phyloP scores from a whole-genome alignment of 2,797 vertebrate species.

The Bryconaethiops microstoma region DNA sequence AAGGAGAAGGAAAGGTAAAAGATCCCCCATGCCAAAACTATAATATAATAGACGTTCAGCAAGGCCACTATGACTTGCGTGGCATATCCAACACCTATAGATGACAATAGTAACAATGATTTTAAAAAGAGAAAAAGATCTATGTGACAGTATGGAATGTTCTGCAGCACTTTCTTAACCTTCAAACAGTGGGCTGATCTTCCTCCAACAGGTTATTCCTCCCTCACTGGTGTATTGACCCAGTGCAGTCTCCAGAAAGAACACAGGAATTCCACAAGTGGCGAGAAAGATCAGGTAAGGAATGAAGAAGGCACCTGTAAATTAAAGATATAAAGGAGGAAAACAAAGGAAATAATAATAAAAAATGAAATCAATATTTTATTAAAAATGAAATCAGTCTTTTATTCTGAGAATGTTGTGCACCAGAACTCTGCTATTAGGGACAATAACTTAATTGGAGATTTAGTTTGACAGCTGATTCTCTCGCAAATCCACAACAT shows the following conservation, averaged over 20 bases:
- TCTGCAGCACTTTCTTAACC: constrained; percentile 68
- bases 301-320: constrained; percentile 94
- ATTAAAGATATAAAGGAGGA: neutral
- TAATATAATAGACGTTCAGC: constrained; percentile 91
- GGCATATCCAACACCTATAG: constrained; percentile 91
- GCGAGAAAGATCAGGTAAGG: constrained; percentile 98
- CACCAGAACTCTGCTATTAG: neutral
- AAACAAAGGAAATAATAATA: neutral
- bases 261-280: constrained; percentile 94
- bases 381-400: too few relatives aligned
- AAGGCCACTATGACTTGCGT: constrained; percentile 90
- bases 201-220: constrained; percentile 93
- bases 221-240: constrained; percentile 96
- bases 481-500: constrained; percentile 29
- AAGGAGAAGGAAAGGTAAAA: constrained; percentile 93
- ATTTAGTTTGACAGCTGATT: neutral
- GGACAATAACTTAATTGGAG: neutral
- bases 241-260: constrained; percentile 91
- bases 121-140: neutral
- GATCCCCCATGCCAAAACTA: constrained; percentile 94
- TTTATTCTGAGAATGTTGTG: neutral
- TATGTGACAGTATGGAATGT: neutral
- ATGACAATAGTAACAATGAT: neutral
- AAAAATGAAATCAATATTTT: neutral
- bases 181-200: constrained; percentile 94